phyloP scores from a whole-genome alignment of 2,888 invertebrate genomes.

The Scaptomyza cyrtandrae region DNA sequence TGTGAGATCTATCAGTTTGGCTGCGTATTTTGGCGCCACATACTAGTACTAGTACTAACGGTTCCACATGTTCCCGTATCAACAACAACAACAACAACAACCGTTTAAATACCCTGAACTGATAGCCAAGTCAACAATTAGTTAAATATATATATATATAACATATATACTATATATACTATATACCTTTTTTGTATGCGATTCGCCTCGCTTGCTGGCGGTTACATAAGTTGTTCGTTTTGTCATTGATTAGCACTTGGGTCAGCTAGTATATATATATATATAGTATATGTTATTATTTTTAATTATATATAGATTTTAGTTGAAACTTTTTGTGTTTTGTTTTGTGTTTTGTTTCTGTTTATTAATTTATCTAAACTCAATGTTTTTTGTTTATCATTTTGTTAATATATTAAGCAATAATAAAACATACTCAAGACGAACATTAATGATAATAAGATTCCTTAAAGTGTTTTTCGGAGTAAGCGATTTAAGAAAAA shows the following conservation, averaged over 20 bases:
- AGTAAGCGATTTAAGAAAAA: too few species aligned
- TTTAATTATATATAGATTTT: not conserved
- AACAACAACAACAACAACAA: not conserved
- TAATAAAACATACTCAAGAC: too few species aligned
- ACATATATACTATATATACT: not conserved
- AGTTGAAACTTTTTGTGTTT: constrained; percentile 19
- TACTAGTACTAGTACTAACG: not conserved
- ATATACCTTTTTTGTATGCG: constrained; percentile 13
- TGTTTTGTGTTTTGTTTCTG: too few species aligned
- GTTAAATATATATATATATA: constrained; percentile 13
- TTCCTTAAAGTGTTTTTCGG: too few species aligned
- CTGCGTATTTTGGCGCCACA: constrained; percentile 23
- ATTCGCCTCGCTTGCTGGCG: not conserved
- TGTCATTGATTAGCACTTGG: constrained; percentile 74
- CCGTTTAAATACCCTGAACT: constrained; percentile 40
- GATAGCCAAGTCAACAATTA: constrained; percentile 51
- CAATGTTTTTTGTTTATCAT: too few species aligned
- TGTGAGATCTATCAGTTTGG: too few species aligned
- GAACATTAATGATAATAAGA: too few species aligned
- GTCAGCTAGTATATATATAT: too few species aligned
- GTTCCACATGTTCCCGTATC: not conserved
- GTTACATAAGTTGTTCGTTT: constrained; percentile 55
- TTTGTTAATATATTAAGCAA: too few species aligned
- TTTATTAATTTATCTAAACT: too few species aligned
- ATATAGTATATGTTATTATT: not conserved